These are phyloP conservation scores for Emydocephalus ijimae DNA, from an alignment of 2,113 vertebrate genomes.

Conservation along the genomic window DNA sequence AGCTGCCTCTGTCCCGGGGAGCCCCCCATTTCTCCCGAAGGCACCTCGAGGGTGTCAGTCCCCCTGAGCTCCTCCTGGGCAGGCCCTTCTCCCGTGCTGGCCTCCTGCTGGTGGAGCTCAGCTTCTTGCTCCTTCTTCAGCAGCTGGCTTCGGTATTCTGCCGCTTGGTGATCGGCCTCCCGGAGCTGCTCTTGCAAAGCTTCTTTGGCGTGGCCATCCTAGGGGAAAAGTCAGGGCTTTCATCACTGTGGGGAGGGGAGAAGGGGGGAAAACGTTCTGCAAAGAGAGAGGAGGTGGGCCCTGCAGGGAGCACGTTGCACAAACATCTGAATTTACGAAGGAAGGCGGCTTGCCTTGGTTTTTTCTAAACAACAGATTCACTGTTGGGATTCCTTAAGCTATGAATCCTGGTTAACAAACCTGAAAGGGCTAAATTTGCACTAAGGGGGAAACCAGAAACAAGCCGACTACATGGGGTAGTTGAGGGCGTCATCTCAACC, in stretches of 20 bases:
- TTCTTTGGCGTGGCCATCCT: slow-evolving; percentile 64
- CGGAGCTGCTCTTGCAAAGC: slow-evolving; percentile 77
- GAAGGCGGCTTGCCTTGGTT: background rate
- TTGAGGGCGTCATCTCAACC: no score
- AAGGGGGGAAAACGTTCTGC: background rate
- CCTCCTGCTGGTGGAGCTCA: slow-evolving; percentile 76
- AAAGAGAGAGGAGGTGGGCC: background rate
- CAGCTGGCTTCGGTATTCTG: slow-evolving; percentile 83
- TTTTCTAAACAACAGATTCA: no score
- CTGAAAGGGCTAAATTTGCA: no score
- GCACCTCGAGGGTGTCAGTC: slow-evolving; percentile 63
- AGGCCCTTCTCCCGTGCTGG: slow-evolving; percentile 19
- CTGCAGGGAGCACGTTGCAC: no score
- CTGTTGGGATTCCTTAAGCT: background rate
- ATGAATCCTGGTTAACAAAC: background rate
- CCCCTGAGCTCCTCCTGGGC: slow-evolving; percentile 49
- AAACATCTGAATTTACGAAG: no score
- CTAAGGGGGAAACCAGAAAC: no score
- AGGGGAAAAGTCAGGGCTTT: background rate
- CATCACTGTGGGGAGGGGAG: background rate
- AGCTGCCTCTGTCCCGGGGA: slow-evolving; percentile 44
- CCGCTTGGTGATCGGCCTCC: slow-evolving; percentile 81
- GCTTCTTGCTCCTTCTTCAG: slow-evolving; percentile 84
- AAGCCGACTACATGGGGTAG: no score
- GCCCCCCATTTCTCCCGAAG: slow-evolving; percentile 65